phyloP scores from a whole-genome alignment of 35 echinoderm and acorn worm genomes.

The Lytechinus pictus region DNA sequence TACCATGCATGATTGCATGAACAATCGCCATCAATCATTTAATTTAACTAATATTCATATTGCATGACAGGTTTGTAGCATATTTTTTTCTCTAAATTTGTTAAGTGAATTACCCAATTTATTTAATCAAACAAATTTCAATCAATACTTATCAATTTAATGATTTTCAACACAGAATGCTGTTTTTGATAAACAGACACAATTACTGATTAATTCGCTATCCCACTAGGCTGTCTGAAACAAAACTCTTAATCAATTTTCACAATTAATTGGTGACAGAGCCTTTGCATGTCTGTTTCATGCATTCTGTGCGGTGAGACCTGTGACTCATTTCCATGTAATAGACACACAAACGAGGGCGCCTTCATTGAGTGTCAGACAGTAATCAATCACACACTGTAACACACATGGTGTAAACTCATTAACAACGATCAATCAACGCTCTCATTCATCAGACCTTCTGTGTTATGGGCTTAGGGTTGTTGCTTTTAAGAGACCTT shows the following conservation, averaged over 20 bases:
- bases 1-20: no score
- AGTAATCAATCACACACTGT: background rate
- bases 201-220: background rate
- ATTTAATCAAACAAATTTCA: no score
- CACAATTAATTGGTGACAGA: background rate
- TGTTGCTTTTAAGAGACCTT: background rate
- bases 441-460: background rate
- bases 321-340: background rate
- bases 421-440: background rate
- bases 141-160: no score
- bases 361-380: background rate
- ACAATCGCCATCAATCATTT: no score
- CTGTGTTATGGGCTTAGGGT: background rate
- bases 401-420: slow-evolving; percentile 2
- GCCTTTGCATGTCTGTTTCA: background rate
- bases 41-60: no score
- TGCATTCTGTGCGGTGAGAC: background rate
- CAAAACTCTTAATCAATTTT: background rate
- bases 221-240: background rate
- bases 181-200: background rate
- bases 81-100: no score
- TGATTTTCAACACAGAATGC: no score
- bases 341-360: background rate
- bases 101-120: no score
- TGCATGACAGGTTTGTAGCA: no score